phyloP scores from a whole-genome alignment of 2,113 vertebrate species.

The Leptobrachium leishanense region DNA sequence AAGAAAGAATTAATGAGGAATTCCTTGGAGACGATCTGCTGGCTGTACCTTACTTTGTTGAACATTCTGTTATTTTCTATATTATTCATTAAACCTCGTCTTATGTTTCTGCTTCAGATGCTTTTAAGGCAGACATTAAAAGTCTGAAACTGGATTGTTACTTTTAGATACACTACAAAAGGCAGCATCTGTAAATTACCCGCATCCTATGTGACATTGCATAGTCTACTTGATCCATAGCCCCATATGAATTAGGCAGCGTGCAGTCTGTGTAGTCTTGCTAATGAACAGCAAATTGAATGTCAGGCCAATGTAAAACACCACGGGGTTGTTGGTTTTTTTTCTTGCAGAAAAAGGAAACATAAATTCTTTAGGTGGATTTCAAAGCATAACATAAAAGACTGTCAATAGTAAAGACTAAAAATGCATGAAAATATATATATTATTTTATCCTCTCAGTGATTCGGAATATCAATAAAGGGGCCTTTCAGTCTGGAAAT shows the following conservation, averaged over 20 bases:
- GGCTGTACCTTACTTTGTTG: no score
- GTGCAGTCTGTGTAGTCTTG: constrained; percentile 5
- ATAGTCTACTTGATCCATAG: not conserved
- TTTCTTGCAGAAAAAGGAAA: constrained; percentile 4
- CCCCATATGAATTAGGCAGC: constrained; percentile 2
- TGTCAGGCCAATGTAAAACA: not conserved
- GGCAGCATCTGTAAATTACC: not conserved
- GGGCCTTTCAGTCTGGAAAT: no score
- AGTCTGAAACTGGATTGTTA: not conserved
- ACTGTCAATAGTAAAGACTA: not conserved
- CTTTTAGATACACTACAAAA: not conserved
- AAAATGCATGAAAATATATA: not conserved
- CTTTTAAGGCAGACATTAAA: not conserved
- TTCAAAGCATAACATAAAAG: not conserved
- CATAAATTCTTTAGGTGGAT: constrained; percentile 1
- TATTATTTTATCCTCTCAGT: no score
- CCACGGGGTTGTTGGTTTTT: not conserved
- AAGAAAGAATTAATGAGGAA: no score
- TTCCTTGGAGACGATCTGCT: no score
- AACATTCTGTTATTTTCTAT: no score
- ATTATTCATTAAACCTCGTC: no score
- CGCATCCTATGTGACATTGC: not conserved
- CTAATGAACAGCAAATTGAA: constrained; percentile 25
- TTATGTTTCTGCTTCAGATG: no score
- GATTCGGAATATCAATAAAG: no score